Evolutionary conservation across 2,888 invertebrate species (phyloP).

Genomic region (Campoplex capitator): DNA sequence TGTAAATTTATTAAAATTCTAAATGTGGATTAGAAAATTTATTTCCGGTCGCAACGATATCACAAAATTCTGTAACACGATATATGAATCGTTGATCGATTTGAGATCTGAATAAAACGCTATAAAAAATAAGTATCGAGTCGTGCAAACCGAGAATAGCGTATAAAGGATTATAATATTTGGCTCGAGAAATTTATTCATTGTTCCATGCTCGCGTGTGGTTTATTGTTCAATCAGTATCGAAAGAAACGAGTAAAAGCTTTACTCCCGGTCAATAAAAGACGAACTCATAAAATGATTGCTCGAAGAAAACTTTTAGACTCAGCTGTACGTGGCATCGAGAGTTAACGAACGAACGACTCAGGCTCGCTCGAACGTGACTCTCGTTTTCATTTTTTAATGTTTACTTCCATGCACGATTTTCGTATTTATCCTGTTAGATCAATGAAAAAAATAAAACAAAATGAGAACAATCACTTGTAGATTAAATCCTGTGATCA

Average conservation of each 20-base stretch:
- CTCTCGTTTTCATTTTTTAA: constrained; percentile 53
- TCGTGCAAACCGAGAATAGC: constrained; percentile 43
- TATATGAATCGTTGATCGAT: background rate
- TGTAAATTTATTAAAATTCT: no score
- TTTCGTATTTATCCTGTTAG: constrained; percentile 37
- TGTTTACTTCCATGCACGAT: constrained; percentile 61
- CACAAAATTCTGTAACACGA: background rate
- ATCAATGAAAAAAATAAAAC: constrained; percentile 40
- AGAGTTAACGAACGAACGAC: constrained; percentile 29
- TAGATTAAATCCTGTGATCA: constrained; percentile 44
- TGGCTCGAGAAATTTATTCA: constrained; percentile 58
- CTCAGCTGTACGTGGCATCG: constrained; percentile 46
- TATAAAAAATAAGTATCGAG: constrained; percentile 38
- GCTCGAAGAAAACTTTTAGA: constrained; percentile 20
- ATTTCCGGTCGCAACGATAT: constrained; percentile 13
- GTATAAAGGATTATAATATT: constrained; percentile 52
- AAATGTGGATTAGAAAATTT: background rate
- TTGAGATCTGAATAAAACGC: background rate
- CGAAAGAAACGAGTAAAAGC: constrained; percentile 7
- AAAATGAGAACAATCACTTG: constrained; percentile 41
- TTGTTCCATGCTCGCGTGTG: constrained; percentile 47
- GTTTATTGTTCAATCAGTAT: constrained; percentile 37
- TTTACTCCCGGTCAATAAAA: background rate
- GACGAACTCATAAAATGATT: background rate
- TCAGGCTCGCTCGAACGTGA: constrained; percentile 59